phyloP scores from a whole-genome alignment of 2,113 vertebrate species.

The Neopipo cinnamomea region DNA sequence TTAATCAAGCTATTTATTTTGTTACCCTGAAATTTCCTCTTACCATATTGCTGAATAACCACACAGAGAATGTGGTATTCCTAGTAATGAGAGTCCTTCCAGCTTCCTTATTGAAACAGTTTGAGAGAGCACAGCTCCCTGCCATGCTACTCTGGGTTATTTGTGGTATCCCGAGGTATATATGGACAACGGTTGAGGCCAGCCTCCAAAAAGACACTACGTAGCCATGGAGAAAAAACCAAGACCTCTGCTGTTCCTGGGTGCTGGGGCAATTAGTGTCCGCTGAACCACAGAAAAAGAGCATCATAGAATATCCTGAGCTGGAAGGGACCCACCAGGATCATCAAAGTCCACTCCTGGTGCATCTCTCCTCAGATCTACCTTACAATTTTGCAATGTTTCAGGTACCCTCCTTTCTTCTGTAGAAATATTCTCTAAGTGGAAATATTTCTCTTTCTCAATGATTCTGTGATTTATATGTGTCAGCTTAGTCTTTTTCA shows the following conservation, averaged over 20 bases:
- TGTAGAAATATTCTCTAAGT: not conserved
- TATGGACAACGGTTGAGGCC: no score
- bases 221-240: not conserved
- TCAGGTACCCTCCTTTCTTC: not conserved
- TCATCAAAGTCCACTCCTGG: not conserved
- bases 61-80: not conserved
- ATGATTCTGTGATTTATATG: not conserved
- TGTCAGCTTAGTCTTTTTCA: not conserved
- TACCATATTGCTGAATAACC: not conserved
- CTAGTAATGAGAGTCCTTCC: not conserved
- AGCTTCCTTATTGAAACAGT: not conserved
- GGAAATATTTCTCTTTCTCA: not conserved
- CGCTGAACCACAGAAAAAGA: not conserved
- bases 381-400: not conserved
- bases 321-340: not conserved
- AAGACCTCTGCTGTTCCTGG: not conserved
- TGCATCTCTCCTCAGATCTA: not conserved
- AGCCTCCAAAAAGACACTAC: not conserved
- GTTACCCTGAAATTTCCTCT: not conserved
- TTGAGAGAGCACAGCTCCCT: not conserved
- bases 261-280: not conserved
- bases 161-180: fast-evolving
- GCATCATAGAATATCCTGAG: not conserved
- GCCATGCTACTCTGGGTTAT: not conserved
- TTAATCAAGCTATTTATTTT: not conserved